These are phyloP conservation scores for Ochlodes sylvanus DNA, from an alignment of 2,888 invertebrate species.

Conservation along the genomic window DNA sequence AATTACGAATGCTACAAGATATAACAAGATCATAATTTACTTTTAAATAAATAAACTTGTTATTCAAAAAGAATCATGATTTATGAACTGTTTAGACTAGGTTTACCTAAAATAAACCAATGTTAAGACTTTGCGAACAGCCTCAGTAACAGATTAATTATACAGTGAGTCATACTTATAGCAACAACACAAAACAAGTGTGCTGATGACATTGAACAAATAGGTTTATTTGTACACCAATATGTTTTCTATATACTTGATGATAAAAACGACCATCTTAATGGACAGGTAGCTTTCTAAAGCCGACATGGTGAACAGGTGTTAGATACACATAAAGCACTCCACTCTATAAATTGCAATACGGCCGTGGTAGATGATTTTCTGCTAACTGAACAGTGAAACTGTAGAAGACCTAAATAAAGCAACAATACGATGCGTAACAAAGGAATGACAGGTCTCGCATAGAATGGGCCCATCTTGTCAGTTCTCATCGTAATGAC, in stretches of 20 bases:
- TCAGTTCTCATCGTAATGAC: constrained; percentile 56
- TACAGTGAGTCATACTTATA: too few species aligned
- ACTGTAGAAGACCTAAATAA: constrained; percentile 59
- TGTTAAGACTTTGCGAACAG: too few species aligned
- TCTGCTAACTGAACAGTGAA: constrained; percentile 52
- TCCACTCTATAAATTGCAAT: constrained; percentile 36
- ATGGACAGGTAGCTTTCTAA: constrained; percentile 27
- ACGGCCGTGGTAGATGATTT: constrained; percentile 45
- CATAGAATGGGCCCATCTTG: constrained; percentile 50
- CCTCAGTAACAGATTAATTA: too few species aligned
- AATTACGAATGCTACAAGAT: too few species aligned
- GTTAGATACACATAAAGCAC: constrained; percentile 1
- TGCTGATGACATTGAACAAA: too few species aligned
- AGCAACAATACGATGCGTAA: constrained; percentile 63
- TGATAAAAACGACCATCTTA: constrained; percentile 14
- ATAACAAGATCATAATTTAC: too few species aligned
- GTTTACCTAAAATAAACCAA: too few species aligned
- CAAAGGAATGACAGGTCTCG: constrained; percentile 74
- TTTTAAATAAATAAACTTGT: too few species aligned
- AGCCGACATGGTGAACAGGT: constrained; percentile 16
- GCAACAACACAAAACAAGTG: too few species aligned
- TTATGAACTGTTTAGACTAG: too few species aligned
- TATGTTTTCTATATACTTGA: neutral
- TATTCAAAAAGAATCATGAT: too few species aligned
- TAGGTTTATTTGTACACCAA: neutral